Evolutionary conservation across 2,888 invertebrate genomes (phyloP), one percentile per base, ranked within the genome.

Genomic region (Parnassius apollo): DNA sequence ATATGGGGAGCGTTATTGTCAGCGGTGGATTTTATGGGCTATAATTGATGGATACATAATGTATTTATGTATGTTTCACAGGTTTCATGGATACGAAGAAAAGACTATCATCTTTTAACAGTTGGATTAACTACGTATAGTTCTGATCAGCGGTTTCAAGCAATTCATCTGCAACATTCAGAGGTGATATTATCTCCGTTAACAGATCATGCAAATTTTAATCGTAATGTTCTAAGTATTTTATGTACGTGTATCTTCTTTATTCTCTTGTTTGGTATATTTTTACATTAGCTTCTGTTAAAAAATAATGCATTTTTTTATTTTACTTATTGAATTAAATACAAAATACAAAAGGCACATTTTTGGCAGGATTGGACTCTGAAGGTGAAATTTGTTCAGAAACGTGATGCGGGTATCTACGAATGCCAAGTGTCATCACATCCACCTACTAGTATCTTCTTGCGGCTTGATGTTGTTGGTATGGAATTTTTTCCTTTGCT

Each of bases 391-490:
- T 97, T 95, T 87, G 97, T 97, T 61, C 97, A 97, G 85, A 94
- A 94, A 74, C 93, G 96, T 72, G 97, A 98, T 82, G 96, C 96
- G 46, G 97, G 97, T 59, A 86, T 96, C 73, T 97, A 97, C 88
- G 97, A 97, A 88, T 97, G 97, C 85, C 97, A 97, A 93, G 96
- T 97, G 63, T 97, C 97, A 44, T 97, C 97, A 55, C 97, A 97
- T 93, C 97, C 97, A 68, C 97, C 97, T 73, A 95, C 96, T 68
- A 97, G 97, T 88, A 96, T 97, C 91, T 97, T 97, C 87, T 92
- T 97, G 72, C 94, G 94, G 75, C 94, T 97, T 71, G 95, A 96
- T 81, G 97, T 97, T 72, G 96, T 97, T 64, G 97, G 97, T 97
- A 93, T 95, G 96, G 94, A 52, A 44, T 46, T 10, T 7, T 49